Evolutionary conservation across 2,797 vertebrate genomes (phyloP).

Genomic region (Etheostoma nigrum): DNA sequence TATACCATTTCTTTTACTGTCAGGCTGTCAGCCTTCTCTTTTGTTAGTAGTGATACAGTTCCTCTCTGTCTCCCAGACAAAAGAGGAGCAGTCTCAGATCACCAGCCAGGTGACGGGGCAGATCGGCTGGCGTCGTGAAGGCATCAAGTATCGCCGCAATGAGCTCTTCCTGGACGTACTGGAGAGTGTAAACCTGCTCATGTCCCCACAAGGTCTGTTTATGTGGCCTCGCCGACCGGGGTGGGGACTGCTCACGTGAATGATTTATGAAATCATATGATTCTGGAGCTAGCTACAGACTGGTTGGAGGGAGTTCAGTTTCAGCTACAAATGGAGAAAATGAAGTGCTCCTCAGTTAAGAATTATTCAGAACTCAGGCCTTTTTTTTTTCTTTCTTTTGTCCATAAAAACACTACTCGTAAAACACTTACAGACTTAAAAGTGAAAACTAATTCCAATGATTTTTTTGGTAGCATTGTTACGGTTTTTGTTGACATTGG

Average conservation of each 20-base stretch:
- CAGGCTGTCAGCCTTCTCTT: conserved; percentile 3
- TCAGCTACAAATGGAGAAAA: too few relatives aligned
- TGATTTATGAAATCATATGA: neutral
- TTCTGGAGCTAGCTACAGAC: neutral
- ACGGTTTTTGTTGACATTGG: too few relatives aligned
- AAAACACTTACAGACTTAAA: too few relatives aligned
- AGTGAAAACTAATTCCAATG: too few relatives aligned
- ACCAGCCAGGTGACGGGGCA: conserved; percentile 99
- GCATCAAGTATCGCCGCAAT: conserved; percentile 98
- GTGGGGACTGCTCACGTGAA: neutral
- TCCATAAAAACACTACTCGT: too few relatives aligned
- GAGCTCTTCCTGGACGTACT: conserved; percentile 98
- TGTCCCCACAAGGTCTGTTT: conserved; percentile 95
- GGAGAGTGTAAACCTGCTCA: conserved; percentile 98
- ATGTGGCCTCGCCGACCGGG: neutral
- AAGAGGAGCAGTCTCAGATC: conserved; percentile 99
- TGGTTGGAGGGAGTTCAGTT: too few relatives aligned
- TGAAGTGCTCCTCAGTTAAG: too few relatives aligned
- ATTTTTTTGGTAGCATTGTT: too few relatives aligned
- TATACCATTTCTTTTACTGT: neutral
- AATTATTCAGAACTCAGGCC: too few relatives aligned
- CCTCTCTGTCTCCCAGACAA: conserved; percentile 86
- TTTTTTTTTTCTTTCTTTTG: too few relatives aligned
- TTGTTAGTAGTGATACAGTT: conserved; percentile 68
- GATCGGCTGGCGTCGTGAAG: conserved; percentile 98